Conservation (phyloP, 2,888 invertebrate genomes). For the Bombyx huttoni region DNA sequence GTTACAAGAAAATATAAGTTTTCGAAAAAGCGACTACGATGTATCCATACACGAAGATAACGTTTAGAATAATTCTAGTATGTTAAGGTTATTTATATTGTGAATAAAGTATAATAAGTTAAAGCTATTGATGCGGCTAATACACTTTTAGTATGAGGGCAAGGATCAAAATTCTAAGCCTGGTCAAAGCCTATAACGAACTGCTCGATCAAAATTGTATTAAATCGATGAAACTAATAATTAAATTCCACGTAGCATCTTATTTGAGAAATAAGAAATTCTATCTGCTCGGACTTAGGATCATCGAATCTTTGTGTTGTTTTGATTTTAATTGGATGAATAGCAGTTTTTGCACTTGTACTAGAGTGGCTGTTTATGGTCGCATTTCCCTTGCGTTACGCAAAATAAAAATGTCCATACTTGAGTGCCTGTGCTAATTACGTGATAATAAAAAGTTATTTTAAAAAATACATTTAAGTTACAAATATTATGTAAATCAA, state of each 20-base stretch:
- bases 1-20: background rate
- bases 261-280: no score
- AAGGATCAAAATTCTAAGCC: no score
- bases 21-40: background rate
- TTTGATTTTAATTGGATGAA: no score
- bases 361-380: no score
- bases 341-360: no score
- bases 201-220: no score
- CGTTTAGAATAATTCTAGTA: constrained; percentile 15
- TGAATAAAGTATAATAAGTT: constrained; percentile 19
- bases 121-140: constrained; percentile 3
- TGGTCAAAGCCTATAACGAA: no score
- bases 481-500: constrained; percentile 20
- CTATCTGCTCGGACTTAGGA: no score
- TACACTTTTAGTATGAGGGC: background rate
- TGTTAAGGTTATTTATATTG: constrained; percentile 35
- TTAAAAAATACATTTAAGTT: constrained; percentile 14
- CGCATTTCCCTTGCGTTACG: constrained; percentile 1
- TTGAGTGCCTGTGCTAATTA: constrained; percentile 33
- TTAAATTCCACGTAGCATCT: no score
- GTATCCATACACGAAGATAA: constrained; percentile 7
- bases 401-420: constrained; percentile 22
- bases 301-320: no score
- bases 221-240: no score
- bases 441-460: constrained; percentile 24